Evolutionary conservation across 2,797 vertebrate species (phyloP).

Genomic region (Coregonus suidteri): DNA sequence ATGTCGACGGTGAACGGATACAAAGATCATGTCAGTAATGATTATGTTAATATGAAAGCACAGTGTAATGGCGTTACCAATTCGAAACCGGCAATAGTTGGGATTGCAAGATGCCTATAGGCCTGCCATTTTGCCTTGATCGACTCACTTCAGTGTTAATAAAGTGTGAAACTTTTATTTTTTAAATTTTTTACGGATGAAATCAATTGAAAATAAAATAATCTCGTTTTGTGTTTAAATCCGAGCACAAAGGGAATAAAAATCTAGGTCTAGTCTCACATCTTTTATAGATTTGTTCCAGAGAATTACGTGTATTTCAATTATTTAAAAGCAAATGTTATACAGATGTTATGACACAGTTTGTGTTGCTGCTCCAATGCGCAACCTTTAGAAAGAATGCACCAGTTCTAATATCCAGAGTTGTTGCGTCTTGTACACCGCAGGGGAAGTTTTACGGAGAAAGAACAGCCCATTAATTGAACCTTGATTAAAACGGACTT

Average conservation of each 20-base stretch:
- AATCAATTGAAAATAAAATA: neutral
- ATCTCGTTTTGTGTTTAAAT: neutral
- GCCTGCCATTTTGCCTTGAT: too few species aligned
- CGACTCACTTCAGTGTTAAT: too few species aligned
- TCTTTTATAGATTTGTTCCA: neutral
- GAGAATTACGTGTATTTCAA: neutral
- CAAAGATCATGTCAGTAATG: too few species aligned
- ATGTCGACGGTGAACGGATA: too few species aligned
- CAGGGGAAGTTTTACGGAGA: neutral
- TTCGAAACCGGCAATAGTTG: too few species aligned
- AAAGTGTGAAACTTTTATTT: too few species aligned
- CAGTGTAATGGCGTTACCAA: too few species aligned
- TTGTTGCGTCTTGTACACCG: neutral
- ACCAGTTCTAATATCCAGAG: neutral
- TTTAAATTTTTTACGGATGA: too few species aligned
- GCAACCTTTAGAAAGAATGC: constrained; percentile 20
- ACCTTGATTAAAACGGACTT: neutral
- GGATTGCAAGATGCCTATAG: too few species aligned
- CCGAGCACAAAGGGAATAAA: neutral
- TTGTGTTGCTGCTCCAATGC: constrained; percentile 11
- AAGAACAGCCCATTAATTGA: neutral
- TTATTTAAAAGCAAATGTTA: neutral
- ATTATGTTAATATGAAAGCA: too few species aligned
- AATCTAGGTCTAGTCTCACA: neutral
- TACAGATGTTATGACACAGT: constrained; percentile 24